A percentile compares a stretch with the other conserved stretches of the same genome.
Evolutionary conservation across 2,797 vertebrate species (phyloP).

Genomic region (Manis pentadactyla): DNA sequence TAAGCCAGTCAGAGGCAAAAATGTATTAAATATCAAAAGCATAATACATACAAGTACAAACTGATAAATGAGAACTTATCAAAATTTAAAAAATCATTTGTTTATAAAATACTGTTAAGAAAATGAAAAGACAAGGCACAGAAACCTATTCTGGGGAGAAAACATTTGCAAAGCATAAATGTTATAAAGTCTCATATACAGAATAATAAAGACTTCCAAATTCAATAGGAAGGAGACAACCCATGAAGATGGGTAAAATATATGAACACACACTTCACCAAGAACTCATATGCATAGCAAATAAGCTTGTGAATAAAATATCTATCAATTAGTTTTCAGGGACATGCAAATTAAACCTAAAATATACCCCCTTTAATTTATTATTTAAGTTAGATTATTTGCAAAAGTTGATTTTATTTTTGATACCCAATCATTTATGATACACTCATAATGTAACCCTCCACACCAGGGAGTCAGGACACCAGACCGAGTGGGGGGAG

Average conservation of each 20-base stretch:
- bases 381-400: neutral
- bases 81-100: neutral
- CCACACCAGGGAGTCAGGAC: neutral
- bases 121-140: neutral
- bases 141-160: neutral
- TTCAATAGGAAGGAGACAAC: neutral
- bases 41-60: neutral
- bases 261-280: neutral
- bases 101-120: neutral
- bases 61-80: neutral
- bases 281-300: neutral
- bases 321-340: neutral
- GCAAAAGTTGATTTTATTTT: neutral
- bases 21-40: neutral
- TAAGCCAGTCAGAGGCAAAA: neutral
- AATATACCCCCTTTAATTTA: neutral
- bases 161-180: neutral
- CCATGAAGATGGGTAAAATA: neutral
- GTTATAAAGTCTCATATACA: neutral
- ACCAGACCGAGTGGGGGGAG: too few species aligned
- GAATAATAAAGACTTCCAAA: neutral
- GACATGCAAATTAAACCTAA: neutral
- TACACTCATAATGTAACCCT: neutral
- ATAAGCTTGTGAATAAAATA: neutral
- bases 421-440: neutral